Conservation (phyloP, 2,113 vertebrate genomes). For the Engystomops pustulosus region DNA sequence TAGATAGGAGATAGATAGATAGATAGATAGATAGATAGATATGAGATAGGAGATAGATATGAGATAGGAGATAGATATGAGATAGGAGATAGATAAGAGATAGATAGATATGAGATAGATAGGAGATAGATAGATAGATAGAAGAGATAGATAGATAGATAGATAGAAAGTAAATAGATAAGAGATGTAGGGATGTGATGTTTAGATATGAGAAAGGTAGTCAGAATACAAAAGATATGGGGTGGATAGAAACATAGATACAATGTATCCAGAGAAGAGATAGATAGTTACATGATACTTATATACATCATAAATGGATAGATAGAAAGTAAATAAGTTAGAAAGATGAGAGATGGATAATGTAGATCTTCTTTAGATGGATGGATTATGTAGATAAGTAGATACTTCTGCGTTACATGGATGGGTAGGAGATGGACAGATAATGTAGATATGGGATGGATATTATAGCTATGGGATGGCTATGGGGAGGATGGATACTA, state of each 20-base stretch:
- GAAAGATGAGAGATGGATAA: not conserved
- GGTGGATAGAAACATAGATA: not conserved
- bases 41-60: not conserved
- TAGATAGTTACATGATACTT: not conserved
- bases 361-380: not conserved
- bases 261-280: too few species aligned
- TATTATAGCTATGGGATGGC: not conserved
- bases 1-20: not conserved
- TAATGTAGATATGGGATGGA: not conserved
- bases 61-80: not conserved
- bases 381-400: not conserved
- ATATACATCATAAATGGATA: not conserved
- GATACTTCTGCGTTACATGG: too few species aligned
- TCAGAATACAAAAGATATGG: not conserved
- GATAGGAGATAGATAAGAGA: not conserved
- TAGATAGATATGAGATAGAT: not conserved
- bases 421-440: not conserved
- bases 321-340: not conserved
- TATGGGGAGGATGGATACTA: constrained; percentile 2
- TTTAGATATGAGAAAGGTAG: not conserved
- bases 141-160: not conserved
- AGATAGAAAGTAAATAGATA: not conserved
- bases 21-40: constrained; percentile 1
- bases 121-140: not conserved
- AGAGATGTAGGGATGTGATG: too few species aligned